phyloP scores from a whole-genome alignment of 1,140 invertebrate species.

The Aplysia californica region DNA sequence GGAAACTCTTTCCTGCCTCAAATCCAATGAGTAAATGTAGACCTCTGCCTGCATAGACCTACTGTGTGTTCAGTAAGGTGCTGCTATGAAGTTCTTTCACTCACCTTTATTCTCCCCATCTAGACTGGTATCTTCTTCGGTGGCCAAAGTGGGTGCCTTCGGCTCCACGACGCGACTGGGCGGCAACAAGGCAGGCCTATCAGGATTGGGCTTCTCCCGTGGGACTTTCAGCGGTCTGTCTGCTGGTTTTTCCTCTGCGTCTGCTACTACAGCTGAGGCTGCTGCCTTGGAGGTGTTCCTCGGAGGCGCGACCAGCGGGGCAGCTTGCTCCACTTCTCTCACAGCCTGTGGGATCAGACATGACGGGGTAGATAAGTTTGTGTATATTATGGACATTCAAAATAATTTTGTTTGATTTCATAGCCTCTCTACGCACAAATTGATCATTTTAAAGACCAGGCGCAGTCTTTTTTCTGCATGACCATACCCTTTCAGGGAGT shows the following conservation, averaged over 20 bases:
- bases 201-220: not conserved
- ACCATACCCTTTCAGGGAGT: too few relatives aligned
- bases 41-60: too few relatives aligned
- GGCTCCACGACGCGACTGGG: not conserved
- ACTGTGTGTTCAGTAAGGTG: too few relatives aligned
- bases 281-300: not conserved
- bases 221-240: not conserved
- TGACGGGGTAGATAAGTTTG: too few relatives aligned
- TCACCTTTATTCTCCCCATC: not conserved
- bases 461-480: too few relatives aligned
- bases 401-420: too few relatives aligned
- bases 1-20: too few relatives aligned
- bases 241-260: not conserved
- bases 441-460: too few relatives aligned
- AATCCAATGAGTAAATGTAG: too few relatives aligned
- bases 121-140: slow-evolving; percentile 2
- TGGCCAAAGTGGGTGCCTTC: not conserved
- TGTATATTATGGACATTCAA: too few relatives aligned
- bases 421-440: too few relatives aligned
- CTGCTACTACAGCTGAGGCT: not conserved
- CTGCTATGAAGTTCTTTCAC: too few relatives aligned
- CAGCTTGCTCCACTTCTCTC: not conserved
- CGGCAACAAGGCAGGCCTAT: slow-evolving; percentile 5
- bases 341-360: not conserved
- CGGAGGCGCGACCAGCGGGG: not conserved